Evolutionary conservation across 2,797 vertebrate species (phyloP), one percentile per base, ranked within the genome.

Genomic region (Lagocephalus sceleratus): DNA sequence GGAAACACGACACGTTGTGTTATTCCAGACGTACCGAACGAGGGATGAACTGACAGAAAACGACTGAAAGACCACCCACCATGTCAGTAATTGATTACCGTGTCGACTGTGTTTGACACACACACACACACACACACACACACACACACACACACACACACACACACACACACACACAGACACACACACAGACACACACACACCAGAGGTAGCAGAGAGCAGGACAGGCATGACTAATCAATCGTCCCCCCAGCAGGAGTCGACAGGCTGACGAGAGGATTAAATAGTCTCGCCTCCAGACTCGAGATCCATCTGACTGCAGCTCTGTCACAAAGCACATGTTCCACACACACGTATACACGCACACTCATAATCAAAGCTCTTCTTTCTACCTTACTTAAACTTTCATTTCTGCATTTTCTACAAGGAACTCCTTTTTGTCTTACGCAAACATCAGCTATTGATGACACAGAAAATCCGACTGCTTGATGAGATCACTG

Each of bases 171-270:
- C 29, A 35, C 22, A 12, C 23, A 46, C 26, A 58, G 6, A 35
- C 29, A 35, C 29, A 35, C 29, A 35, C 29, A 35, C 29, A 11
- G 5, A 41, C 39, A 52, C 16, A 42, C 20, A 40, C 2, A 40
- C 14, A 46, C 68, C 66, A 68, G 69, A 56, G 74, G 73, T 67
- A 61, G 63, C 67, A 60, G 22, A 48, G 54, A 21, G 53, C 57
- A 64, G 69, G 75, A 79, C 66, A 67, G 74, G 67, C 85, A 79
- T 73, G 67, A 77, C 82, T 73, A 81, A 85, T 84, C 78, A 71
- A 85, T 85, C 57, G 22, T 78, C 49, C 62, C 51, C 72, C 14
- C 77, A 63, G 74, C 57, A 21, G 59, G 73, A 57, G 68, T 35
- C 6, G 26, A 72, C 71, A 71, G 63, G 49, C 63, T 67, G 68